These are phyloP conservation scores for Belgica antarctica DNA, from an alignment of 2,888 invertebrate species.

Conservation along the genomic window DNA sequence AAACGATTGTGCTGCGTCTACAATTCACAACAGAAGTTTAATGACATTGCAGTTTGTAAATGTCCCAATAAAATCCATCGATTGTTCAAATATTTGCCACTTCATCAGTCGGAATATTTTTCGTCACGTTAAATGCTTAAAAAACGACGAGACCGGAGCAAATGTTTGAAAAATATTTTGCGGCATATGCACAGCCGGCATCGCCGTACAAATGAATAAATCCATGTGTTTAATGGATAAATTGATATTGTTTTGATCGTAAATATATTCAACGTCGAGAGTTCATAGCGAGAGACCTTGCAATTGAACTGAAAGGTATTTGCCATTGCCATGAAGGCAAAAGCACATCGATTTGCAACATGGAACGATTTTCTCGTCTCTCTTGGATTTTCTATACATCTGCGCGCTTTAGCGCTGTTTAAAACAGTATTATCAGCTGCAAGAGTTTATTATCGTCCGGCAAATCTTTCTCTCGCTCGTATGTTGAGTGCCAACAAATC, in stretches of 20 bases:
- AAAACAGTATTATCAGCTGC: constrained; percentile 37
- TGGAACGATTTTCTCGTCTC: constrained; percentile 22
- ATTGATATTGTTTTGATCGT: constrained; percentile 40
- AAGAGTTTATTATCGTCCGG: constrained; percentile 41
- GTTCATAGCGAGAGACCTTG: constrained; percentile 33
- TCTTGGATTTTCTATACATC: constrained; percentile 1
- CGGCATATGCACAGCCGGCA: constrained; percentile 39
- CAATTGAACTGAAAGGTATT: constrained; percentile 43
- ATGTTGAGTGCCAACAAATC: constrained; percentile 1
- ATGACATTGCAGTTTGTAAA: constrained; percentile 39
- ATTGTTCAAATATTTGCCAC: constrained; percentile 43
- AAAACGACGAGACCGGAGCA: constrained; percentile 16
- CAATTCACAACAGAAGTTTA: constrained; percentile 38
- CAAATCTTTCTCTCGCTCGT: constrained; percentile 20
- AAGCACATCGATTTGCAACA: constrained; percentile 31
- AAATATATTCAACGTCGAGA: constrained; percentile 11
- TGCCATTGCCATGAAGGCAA: constrained; percentile 26
- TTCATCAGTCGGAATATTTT: constrained; percentile 36
- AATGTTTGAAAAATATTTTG: constrained; percentile 35
- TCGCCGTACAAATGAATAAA: constrained; percentile 30
- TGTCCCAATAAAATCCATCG: constrained; percentile 32
- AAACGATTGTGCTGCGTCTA: neutral
- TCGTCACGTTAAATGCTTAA: neutral
- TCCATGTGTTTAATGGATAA: constrained; percentile 41
- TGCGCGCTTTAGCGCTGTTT: constrained; percentile 9